Evolutionary conservation across 2,113 vertebrate species (phyloP), one percentile per base, ranked within the genome.

Genomic region (Petaurus breviceps): DNA sequence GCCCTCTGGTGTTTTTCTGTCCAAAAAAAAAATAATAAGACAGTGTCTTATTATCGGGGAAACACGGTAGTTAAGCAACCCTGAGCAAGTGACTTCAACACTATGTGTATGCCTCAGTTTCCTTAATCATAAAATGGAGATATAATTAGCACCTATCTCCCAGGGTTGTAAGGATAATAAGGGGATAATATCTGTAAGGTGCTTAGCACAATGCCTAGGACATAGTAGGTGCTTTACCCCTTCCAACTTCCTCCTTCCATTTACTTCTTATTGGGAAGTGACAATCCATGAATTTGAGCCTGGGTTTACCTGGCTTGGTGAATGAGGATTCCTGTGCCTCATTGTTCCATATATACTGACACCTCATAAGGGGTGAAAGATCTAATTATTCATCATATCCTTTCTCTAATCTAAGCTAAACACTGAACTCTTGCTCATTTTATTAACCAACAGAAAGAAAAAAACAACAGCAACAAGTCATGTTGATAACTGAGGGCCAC

Each of bases 361-460:
- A 52, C n/a, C 43, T 89, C n/a, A 77, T 31, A 53, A 53, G 43
- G 31, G 92, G 24, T 46, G 53, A 94, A 55, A 97, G 26, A 91
- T 1, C n/a, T 43, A 68, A 51, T 91, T 93, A 94, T 92, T 52
- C 9, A 91, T 31, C 24, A 52, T 31, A 24, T 47, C 14, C 25
- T 12, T 52, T 89, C 26, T 0, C 2, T n/a, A 89, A 92, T 37
- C 25, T 43, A 92, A 47, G 43, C 54, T 91, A 77, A 90, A 14
- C 14, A 4, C 90, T 50, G 94, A 61, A 19, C 51, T 89, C 52
- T 94, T 51, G 37, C 8, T 49, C 46, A 84, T 94, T 52, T 93
- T 91, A 57, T 57, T 28, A 12, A 93, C 77, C 93, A 92, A 77
- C 52, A 95, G 54, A 57, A 94, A 84, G 95, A 94, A 49, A 68